Percentiles rank a stretch among this genome's conserved stretches.
Conservation (phyloP, 2,113 vertebrate genomes). For the Cololabis saira region DNA sequence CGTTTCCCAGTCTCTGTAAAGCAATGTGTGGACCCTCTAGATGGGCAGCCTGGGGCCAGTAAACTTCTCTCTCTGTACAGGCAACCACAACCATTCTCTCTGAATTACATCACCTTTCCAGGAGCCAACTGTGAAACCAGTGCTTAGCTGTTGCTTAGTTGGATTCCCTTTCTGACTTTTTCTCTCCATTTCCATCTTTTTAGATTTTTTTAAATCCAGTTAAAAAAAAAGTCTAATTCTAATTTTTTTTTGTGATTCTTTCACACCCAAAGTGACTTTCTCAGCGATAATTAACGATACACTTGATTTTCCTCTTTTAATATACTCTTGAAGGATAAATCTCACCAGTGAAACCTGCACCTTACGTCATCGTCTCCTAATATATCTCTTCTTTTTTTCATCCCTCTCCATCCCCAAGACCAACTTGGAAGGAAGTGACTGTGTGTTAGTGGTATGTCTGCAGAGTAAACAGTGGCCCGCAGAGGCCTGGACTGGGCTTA, state of each 20-base stretch:
- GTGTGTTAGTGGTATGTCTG: slow-evolving; percentile 70
- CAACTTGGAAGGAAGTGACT: slow-evolving; percentile 72
- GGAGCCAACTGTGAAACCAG: slow-evolving; percentile 60
- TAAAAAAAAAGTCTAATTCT: neutral
- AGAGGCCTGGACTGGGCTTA: slow-evolving; percentile 70
- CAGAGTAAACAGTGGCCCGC: slow-evolving; percentile 76
- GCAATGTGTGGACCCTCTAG: slow-evolving; percentile 67
- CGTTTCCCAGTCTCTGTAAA: slow-evolving; percentile 67
- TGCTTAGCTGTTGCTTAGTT: slow-evolving; percentile 63
- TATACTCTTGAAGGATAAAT: neutral
- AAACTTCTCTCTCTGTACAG: slow-evolving; percentile 65
- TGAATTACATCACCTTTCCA: slow-evolving; percentile 79
- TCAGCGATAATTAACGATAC: neutral
- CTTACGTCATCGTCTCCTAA: slow-evolving; percentile 10
- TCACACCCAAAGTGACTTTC: neutral
- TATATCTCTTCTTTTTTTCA: slow-evolving; percentile 24
- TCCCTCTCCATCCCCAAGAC: slow-evolving; percentile 39
- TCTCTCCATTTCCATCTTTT: slow-evolving; percentile 1
- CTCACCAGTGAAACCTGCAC: slow-evolving; percentile 1
- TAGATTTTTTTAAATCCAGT: neutral
- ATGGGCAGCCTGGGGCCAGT: slow-evolving; percentile 72
- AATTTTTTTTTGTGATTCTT: neutral
- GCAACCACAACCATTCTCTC: slow-evolving; percentile 72
- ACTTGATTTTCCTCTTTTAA: neutral
- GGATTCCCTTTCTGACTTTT: slow-evolving; percentile 38